Percentiles rank a stretch among this genome's conserved stretches.
Evolutionary conservation across 2,797 vertebrate genomes (phyloP).

Genomic region (Danio tinwini): DNA sequence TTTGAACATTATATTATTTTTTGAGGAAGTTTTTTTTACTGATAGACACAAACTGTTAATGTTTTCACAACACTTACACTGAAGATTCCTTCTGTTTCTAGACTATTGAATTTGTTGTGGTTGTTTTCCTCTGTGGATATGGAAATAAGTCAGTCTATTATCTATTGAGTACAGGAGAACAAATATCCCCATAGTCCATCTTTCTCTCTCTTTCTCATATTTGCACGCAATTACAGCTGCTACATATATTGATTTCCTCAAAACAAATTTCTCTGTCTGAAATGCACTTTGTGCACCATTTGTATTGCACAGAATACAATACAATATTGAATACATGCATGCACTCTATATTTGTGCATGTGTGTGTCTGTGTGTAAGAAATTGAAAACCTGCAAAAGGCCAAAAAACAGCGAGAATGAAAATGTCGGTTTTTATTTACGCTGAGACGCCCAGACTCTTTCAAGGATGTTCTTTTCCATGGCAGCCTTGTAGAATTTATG

Average conservation of each 20-base stretch:
- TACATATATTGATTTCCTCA: slow-evolving; percentile 37
- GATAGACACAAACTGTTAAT: background rate
- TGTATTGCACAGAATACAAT: background rate
- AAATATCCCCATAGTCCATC: slow-evolving; percentile 8
- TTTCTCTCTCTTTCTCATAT: background rate
- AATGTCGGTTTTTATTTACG: slow-evolving; percentile 46
- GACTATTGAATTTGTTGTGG: slow-evolving; percentile 9
- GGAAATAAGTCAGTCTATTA: slow-evolving; percentile 22
- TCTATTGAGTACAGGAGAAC: background rate
- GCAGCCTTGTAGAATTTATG: slow-evolving; percentile 41
- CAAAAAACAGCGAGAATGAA: slow-evolving; percentile 37
- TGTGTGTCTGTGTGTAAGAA: background rate
- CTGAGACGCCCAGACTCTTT: slow-evolving; percentile 15
- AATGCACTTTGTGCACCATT: background rate
- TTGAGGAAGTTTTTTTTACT: background rate
- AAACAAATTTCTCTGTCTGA: slow-evolving; percentile 37
- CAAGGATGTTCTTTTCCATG: slow-evolving; percentile 33
- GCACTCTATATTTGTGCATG: background rate
- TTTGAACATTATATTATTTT: too few species aligned
- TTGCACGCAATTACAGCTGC: slow-evolving; percentile 20
- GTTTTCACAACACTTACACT: background rate
- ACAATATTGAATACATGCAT: background rate
- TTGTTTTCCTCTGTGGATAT: background rate
- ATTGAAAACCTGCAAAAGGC: slow-evolving; percentile 18
- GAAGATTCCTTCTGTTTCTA: background rate